Evolutionary conservation across 2,113 vertebrate genomes (phyloP), one percentile per base, ranked within the genome.

Genomic region (Xiphias gladius): DNA sequence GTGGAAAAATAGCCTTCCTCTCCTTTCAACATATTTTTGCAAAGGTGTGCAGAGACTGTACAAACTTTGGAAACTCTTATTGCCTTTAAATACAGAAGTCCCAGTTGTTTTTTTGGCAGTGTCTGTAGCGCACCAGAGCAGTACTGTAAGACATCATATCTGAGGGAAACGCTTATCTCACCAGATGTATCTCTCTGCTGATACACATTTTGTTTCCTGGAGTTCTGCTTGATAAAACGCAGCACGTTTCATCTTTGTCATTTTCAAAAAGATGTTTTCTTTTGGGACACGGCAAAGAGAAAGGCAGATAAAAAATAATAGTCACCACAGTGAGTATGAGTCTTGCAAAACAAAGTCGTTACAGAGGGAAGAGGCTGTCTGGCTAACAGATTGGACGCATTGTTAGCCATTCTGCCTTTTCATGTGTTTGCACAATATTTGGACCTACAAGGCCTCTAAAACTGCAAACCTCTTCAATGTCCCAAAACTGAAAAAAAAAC

Each of bases 141-240:
- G 39, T 46, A 58, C 52, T 58, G 69, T 52, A 57, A 76, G 69
- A 76, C 65, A 26, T 80, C 76, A 68, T 84, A 87, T 87, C 70
- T 62, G 26, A 80, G 14, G 54, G 68, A 84, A 86, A 83, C 73
- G 26, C 55, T 84, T 87, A 89, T 90, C 88, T 87, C 65, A 73
- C 24, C 28, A 69, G 61, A 73, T 16, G 37, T 84, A 85, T 89
- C 86, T 80, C 57, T 79, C 57, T 79, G 41, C 72, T 86, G 83
- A 93, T 90, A 76, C 73, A 90, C 82, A 72, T 80, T 83, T 76
- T 88, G 88, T 86, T 90, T 90, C 55, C 80, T 84, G 73, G 73
- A 75, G 65, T 54, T 82, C 68, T 32, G 5, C 59, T 70, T 84
- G 83, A 91, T 88, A 86, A 73, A 86, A 72, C 0, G 0, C 37